These are phyloP conservation scores for Halcyon senegalensis DNA, from an alignment of 2,113 vertebrate species.

Conservation along the genomic window DNA sequence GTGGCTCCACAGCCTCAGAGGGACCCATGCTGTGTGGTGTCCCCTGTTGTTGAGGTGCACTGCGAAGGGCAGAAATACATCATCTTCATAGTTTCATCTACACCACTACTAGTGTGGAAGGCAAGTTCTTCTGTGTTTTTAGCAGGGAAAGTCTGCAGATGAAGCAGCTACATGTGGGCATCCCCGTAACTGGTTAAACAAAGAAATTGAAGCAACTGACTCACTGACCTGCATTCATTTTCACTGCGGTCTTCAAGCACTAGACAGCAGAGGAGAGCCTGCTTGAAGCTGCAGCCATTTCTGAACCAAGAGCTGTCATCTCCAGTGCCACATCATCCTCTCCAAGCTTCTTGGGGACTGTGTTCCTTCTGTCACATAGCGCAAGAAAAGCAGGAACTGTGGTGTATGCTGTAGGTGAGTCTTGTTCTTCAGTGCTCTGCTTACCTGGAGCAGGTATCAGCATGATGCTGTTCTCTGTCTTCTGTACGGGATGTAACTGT, in stretches of 20 bases:
- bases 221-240: neutral
- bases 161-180: neutral
- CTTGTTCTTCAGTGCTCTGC: neutral
- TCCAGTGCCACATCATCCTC: neutral
- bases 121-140: neutral
- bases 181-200: neutral
- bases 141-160: neutral
- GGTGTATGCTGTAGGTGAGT: neutral
- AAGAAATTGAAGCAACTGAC: neutral
- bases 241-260: neutral
- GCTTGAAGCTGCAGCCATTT: neutral
- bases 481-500: neutral
- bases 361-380: accelerated
- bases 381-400: neutral
- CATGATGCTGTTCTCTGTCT: neutral
- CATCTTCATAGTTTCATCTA: neutral
- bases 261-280: neutral
- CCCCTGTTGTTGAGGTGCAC: neutral
- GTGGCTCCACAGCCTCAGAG: accelerated
- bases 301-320: neutral
- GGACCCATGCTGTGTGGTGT: accelerated
- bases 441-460: neutral
- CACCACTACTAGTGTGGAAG: neutral
- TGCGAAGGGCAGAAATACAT: neutral
- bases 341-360: neutral